phyloP scores from a whole-genome alignment of 35 echinoderm and acorn worm genomes.

The Eucidaris tribuloides region DNA sequence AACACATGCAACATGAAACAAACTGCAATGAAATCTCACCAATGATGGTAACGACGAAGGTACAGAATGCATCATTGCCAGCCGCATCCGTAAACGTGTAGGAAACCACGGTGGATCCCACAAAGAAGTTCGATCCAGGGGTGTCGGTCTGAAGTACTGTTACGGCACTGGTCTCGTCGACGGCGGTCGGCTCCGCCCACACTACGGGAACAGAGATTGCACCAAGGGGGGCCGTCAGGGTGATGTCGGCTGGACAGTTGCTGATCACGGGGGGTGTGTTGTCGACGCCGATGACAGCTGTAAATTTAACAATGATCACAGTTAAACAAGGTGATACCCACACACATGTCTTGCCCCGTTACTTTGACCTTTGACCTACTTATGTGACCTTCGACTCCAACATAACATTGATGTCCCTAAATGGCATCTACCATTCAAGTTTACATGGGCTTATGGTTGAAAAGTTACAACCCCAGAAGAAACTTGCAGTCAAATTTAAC shows the following conservation, averaged over 20 bases:
- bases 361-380: no score
- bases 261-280: conserved; percentile 51
- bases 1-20: no score
- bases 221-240: conserved; percentile 28
- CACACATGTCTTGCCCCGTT: no score
- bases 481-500: no score
- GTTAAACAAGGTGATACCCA: no score
- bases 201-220: background rate
- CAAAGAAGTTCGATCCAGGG: conserved; percentile 24
- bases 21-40: no score
- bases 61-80: conserved; percentile 27
- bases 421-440: no score
- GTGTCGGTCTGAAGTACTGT: background rate
- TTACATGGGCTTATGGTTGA: no score
- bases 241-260: conserved; percentile 39
- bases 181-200: conserved; percentile 64
- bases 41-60: conserved; percentile 25
- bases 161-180: conserved; percentile 12
- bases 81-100: conserved; percentile 54
- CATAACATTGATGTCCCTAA: no score
- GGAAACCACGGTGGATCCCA: background rate
- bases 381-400: no score
- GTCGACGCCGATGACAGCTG: background rate
- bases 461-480: no score
- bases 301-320: no score